A percentile compares a stretch with the other conserved stretches of the same genome.
These are phyloP conservation scores for Luidia sarsii DNA, from an alignment of 53 echinoderm and acorn worm genomes.

Conservation along the genomic window DNA sequence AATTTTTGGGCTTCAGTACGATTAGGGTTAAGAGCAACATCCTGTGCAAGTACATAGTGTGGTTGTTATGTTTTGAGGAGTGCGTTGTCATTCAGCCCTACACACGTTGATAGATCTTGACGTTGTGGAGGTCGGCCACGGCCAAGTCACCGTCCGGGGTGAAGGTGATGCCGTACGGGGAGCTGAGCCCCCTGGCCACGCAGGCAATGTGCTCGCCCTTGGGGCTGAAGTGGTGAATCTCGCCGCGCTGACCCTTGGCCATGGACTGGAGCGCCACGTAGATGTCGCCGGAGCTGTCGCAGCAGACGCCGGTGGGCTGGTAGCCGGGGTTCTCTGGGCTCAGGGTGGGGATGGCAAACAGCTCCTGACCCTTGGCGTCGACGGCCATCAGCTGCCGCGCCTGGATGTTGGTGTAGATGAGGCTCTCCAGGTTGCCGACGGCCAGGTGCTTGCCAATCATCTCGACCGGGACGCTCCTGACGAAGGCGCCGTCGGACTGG, in stretches of 20 bases:
- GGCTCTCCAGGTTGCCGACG: conserved; percentile 23
- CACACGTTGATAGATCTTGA: conserved; percentile 50
- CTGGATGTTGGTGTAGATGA: conserved; percentile 48
- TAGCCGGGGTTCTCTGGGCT: conserved; percentile 28
- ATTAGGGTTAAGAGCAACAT: no score
- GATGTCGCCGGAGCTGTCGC: conserved; percentile 47
- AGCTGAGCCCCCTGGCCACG: conserved; percentile 23
- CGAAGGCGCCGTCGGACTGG: conserved; percentile 20
- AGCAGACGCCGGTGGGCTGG: conserved; percentile 48
- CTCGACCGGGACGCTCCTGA: conserved; percentile 35
- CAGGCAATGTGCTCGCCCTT: conserved; percentile 52
- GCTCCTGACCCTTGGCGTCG: conserved; percentile 43
- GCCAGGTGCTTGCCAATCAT: conserved; percentile 47
- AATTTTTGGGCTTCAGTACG: no score
- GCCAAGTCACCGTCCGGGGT: conserved; percentile 44
- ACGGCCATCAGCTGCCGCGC: conserved; percentile 17
- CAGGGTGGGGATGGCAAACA: conserved; percentile 43
- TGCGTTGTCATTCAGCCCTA: no score
- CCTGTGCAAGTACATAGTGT: no score
- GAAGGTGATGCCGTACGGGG: conserved; percentile 45
- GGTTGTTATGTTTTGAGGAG: no score
- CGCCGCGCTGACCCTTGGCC: conserved; percentile 30
- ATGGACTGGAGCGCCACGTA: conserved; percentile 31
- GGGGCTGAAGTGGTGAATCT: conserved; percentile 54
- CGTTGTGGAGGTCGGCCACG: conserved; percentile 47